Evolutionary conservation across 2,113 vertebrate species (phyloP).

Genomic region (Marcusenius ussheri): DNA sequence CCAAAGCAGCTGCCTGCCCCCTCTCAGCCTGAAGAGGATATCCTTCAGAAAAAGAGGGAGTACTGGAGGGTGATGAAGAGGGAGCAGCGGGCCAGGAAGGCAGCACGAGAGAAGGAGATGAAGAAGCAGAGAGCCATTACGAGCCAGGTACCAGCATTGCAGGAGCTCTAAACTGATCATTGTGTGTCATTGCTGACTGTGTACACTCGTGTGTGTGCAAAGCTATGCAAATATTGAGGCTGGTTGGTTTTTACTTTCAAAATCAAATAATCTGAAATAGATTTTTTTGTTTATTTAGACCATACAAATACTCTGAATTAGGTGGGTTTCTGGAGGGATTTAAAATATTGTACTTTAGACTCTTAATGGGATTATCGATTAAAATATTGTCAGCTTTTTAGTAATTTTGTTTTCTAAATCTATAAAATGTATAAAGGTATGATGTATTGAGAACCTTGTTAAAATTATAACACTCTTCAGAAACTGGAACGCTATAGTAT

Average conservation of each 20-base stretch:
- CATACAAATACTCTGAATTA: background rate
- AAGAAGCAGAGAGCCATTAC: background rate
- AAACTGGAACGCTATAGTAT: background rate
- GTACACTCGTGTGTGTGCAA: background rate
- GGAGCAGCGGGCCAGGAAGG: conserved; percentile 64
- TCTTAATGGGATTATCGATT: background rate
- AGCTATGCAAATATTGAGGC: background rate
- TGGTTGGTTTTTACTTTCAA: background rate
- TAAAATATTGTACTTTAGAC: background rate
- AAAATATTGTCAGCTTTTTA: background rate
- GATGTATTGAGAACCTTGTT: background rate
- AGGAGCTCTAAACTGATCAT: background rate
- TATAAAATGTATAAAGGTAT: background rate
- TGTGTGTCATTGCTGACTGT: background rate
- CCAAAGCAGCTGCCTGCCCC: conserved; percentile 30
- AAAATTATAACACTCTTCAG: background rate
- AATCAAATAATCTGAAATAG: background rate
- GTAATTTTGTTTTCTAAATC: background rate
- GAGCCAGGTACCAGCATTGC: background rate
- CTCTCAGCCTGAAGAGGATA: conserved; percentile 52
- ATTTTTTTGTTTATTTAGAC: background rate
- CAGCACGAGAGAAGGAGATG: conserved; percentile 41
- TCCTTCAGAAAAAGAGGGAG: conserved; percentile 57
- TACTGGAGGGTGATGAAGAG: conserved; percentile 70
- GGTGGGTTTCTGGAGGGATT: background rate